phyloP scores from a whole-genome alignment of 2,888 invertebrate genomes.

The Eudasyphora cyanicolor region DNA sequence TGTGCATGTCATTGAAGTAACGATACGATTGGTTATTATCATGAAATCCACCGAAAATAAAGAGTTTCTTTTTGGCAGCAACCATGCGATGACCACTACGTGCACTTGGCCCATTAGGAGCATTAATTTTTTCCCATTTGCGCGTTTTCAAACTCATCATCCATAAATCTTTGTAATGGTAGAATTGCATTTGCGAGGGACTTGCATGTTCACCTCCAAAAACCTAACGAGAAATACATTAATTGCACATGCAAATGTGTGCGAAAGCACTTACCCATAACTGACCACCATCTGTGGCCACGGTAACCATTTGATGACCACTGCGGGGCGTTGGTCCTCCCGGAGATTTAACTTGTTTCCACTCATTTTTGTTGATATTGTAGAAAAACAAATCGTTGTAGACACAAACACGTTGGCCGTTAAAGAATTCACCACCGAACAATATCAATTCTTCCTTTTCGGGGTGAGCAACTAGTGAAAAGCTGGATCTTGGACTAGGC shows the following conservation, averaged over 20 bases:
- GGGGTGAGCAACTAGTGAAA: slow-evolving; percentile 90
- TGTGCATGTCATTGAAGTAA: slow-evolving; percentile 92
- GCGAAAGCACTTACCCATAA: slow-evolving; percentile 81
- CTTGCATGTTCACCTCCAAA: slow-evolving; percentile 97
- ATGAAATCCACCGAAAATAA: slow-evolving; percentile 95
- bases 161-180: slow-evolving; percentile 96
- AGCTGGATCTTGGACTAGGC: slow-evolving; percentile 89
- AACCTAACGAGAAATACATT: slow-evolving; percentile 68
- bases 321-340: slow-evolving; percentile 93
- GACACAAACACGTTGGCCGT: slow-evolving; percentile 91
- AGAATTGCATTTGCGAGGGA: slow-evolving; percentile 93
- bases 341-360: slow-evolving; percentile 90
- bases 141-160: slow-evolving; percentile 87
- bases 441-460: slow-evolving; percentile 93
- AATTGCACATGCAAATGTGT: background rate
- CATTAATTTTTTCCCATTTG: slow-evolving; percentile 91
- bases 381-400: slow-evolving; percentile 93
- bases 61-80: slow-evolving; percentile 87
- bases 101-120: slow-evolving; percentile 89
- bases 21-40: slow-evolving; percentile 93
- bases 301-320: slow-evolving; percentile 91
- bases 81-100: slow-evolving; percentile 95
- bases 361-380: slow-evolving; percentile 88
- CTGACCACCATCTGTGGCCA: slow-evolving; percentile 85
- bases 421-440: slow-evolving; percentile 95